phyloP scores from a whole-genome alignment of 2,113 vertebrate species.

The Phalacrocorax carbo region DNA sequence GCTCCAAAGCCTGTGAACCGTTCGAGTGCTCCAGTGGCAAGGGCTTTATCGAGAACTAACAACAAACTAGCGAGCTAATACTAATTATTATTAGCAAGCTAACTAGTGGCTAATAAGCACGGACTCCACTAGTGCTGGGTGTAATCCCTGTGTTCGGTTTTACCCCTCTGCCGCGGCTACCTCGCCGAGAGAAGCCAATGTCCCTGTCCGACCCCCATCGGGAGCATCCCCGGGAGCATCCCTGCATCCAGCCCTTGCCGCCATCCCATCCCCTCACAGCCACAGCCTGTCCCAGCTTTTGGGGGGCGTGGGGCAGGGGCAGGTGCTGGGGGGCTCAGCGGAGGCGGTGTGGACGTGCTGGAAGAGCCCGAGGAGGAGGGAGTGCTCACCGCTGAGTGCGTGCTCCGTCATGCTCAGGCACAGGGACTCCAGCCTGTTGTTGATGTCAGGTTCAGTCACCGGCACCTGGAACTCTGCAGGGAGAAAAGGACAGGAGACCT shows the following conservation, averaged over 20 bases:
- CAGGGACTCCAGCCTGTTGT: slow-evolving; percentile 98
- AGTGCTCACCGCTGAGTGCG: slow-evolving; percentile 89
- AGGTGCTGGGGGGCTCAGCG: neutral
- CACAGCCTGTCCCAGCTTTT: slow-evolving; percentile 58
- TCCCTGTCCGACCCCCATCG: fast-evolving
- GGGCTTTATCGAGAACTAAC: neutral
- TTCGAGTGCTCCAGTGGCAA: neutral
- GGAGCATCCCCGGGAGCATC: neutral
- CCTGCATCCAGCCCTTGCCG: fast-evolving
- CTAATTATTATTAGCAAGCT: slow-evolving; percentile 52
- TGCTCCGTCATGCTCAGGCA: slow-evolving; percentile 99
- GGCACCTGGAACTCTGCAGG: slow-evolving; percentile 90
- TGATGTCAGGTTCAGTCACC: slow-evolving; percentile 96
- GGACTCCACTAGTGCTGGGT: neutral
- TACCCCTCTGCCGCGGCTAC: neutral
- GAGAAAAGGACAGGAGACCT: neutral
- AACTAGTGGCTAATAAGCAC: slow-evolving; percentile 35
- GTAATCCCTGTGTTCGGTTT: neutral
- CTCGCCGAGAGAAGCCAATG: fast-evolving
- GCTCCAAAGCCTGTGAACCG: neutral
- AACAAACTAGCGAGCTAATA: slow-evolving; percentile 20
- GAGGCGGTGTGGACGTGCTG: slow-evolving; percentile 28
- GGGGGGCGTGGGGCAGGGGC: neutral
- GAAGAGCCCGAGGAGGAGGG: neutral
- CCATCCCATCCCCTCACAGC: neutral